Evolutionary conservation across 2,888 invertebrate genomes (phyloP).

Genomic region (Drosophila buzzatii): DNA sequence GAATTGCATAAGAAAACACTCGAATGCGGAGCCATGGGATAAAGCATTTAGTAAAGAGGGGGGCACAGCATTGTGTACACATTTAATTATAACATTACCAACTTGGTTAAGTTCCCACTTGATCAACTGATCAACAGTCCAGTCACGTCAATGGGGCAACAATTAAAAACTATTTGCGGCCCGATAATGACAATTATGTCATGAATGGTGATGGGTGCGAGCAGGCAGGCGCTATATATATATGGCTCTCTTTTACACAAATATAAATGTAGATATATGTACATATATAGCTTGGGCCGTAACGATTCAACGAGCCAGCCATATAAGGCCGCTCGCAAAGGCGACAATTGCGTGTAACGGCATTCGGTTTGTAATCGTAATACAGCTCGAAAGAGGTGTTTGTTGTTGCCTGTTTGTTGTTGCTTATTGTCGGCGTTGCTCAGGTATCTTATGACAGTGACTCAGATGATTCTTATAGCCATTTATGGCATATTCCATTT

Average conservation of each 20-base stretch:
- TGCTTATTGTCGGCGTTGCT: neutral
- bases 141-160: conserved; percentile 67
- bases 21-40: neutral
- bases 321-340: conserved; percentile 41
- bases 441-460: conserved; percentile 42
- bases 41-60: neutral
- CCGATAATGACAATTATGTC: conserved; percentile 76
- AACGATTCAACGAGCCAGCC: conserved; percentile 35
- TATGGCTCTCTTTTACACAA: neutral
- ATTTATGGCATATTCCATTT: conserved; percentile 39
- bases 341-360: conserved; percentile 52
- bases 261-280: neutral
- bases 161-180: conserved; percentile 73
- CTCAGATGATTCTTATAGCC: conserved; percentile 43
- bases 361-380: conserved; percentile 38
- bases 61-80: conserved; percentile 46
- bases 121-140: conserved; percentile 54
- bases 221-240: neutral
- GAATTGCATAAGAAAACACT: conserved; percentile 66
- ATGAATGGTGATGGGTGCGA: conserved; percentile 16
- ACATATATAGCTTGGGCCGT: conserved; percentile 32
- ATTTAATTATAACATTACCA: conserved; percentile 59
- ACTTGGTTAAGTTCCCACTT: conserved; percentile 34
- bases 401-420: conserved; percentile 5
- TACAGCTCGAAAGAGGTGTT: conserved; percentile 13